Evolutionary conservation across 2,888 invertebrate species (phyloP), one percentile per base, ranked within the genome.

Genomic region (Drosophila mettleri): DNA sequence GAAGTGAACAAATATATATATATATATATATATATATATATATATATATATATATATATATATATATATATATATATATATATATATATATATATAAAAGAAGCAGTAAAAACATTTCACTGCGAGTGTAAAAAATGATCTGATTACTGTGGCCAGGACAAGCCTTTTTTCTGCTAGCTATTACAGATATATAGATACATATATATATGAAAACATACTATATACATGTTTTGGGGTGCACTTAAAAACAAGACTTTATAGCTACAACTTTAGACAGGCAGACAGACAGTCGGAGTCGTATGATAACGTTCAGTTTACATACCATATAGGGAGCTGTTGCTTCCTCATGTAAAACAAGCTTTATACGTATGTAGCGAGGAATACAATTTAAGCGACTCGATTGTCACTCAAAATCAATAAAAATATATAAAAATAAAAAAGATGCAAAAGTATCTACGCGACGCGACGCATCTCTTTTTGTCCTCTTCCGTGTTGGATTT

Each of bases 401-500:
- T 51, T 51, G 49, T 36, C 64, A 64, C 68, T 75, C 55, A 54
- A 61, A 70, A 67, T 68, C 59, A 75, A 78, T 78, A 63, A 71
- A 79, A 49, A 34, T n/a, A 49, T n/a, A 34, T 10, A 34, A n/a
- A 31, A 22, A 14, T 14, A n/a, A 41, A 22, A 10, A 74, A 80
- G 63, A 75, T 72, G 66, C 61, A 74, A 75, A 64, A 64, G 61
- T 84, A 65, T 73, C 65, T 74, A 74, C 71, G 69, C 36, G 34
- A 52, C 64, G 68, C 36, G 34, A 65, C 62, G 70, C 58, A 68
- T 73, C 48, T 72, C 39, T 36, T 51, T 46, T 38, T 45, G 39
- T 20, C 29, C n/a, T 49, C 49, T 86, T 82, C 84, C 84, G 86
- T 48, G 58, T 84, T 74, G 58, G 18, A 45, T 64, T 70, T 62